Base-by-base conservation (phyloP, 1,140 invertebrate genomes). In the Pogonognathellus flavescens region DNA sequence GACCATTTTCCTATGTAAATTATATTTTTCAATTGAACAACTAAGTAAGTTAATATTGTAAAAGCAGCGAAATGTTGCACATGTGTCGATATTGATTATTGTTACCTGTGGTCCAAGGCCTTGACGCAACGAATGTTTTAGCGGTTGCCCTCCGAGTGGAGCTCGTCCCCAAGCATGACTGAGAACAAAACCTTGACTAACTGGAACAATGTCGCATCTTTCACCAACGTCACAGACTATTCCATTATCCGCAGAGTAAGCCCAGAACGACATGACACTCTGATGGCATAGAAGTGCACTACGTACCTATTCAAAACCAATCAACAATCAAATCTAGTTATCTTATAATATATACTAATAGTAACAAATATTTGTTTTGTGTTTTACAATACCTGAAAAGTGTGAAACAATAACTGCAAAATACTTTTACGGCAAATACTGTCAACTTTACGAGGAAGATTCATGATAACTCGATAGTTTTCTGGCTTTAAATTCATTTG, bases 181-280 rank as follows among this genome's bases (percentile, higher is more conserved):
- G 13, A 89, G 20, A 20, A 89, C 84, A 53, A 88, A 89, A 25
- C 88, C 88, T 70, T 87, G 86, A 41, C 84, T 88, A 7, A 89
- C 86, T 72, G 88, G 88, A 59, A 89, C 84, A 82, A 88, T 82
- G 72, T 94, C 93, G 85, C 93, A 91, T 82, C 93, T 89, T 84
- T 94, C 93, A 20, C 93, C 93, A 85, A 94, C 91, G 89, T 94
- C 93, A 7, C 93, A 93, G 60, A 94, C 92, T 83, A 94, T 92
- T 59, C 94, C 93, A 20, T 93, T 93, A 5, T 92, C 93, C 6
- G 93, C 91, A 72, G 93, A 93, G 89, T 94, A 94, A 5, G 93
- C 92, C 89, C 93, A 93, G 4, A 94, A 91, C 52, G 93, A 91
- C 62, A 93, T 89, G n/a, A 93, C 91, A 70, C 93, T 91, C 89